Evolutionary conservation across 2,113 vertebrate species (phyloP), one percentile per base, ranked within the genome.

Genomic region (Athene cunicularia): DNA sequence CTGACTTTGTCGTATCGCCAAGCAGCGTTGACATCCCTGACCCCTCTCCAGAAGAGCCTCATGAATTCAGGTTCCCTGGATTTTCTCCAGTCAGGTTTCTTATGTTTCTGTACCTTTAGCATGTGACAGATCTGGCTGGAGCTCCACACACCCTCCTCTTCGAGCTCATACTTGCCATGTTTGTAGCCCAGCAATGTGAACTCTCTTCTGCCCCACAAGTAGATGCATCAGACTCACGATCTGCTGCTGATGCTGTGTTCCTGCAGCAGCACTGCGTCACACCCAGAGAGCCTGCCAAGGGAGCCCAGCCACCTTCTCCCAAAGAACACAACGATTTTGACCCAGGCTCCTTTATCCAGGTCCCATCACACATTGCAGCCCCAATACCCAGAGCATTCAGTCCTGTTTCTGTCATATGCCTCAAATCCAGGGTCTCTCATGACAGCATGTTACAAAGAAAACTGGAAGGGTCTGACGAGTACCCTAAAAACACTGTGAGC

Each of bases 221-320:
- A n/a, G 47, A 47, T 1, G 0, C 0, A 2, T 1, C 50, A 64
- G 37, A 63, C 37, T 33, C 45, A 45, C 49, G 53, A 26, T 16
- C 49, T 86, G 43, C 56, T 82, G 72, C 37, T 32, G 28, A 4
- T 75, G 45, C 62, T 84, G 21, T 16, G 35, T 27, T 23, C 67
- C 53, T 76, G 58, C 28, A 75, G 79, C 66, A 82, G 56, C 60
- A 5, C n/a, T 30, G 9, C 52, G 14, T 50, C n/a, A 1, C 35
- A 58, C 14, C 37, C 39, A 27, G 53, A 56, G 12, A 30, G 9
- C 35, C 45, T 73, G 33, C 33, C 22, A 8, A 12, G 50, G 49
- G 6, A 72, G 3, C 24, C 11, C 74, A 24, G 23, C 1, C 17
- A 41, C 37, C 24, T 90, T 56, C 23, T 17, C 19, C 24, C 15